These are phyloP conservation scores for Poecile montanus DNA, from an alignment of 2,797 vertebrate genomes.

Conservation along the genomic window DNA sequence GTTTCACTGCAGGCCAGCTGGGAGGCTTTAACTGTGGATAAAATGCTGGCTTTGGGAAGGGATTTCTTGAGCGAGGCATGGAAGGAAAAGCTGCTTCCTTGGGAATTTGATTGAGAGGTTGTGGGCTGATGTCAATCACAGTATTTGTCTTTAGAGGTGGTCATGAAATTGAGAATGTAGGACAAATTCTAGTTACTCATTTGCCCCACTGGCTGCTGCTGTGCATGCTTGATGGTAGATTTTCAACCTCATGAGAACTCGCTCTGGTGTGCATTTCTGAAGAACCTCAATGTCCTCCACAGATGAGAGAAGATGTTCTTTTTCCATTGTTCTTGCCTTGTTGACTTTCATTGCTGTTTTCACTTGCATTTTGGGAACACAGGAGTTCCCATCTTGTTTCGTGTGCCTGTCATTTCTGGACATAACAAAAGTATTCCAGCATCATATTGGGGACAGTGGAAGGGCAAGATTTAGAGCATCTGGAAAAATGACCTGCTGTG, in stretches of 20 bases:
- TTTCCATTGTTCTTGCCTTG: neutral
- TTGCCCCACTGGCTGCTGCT: neutral
- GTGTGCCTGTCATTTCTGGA: neutral
- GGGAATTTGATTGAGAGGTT: neutral
- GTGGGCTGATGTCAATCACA: neutral
- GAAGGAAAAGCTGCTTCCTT: neutral
- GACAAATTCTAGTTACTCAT: neutral
- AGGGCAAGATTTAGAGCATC: neutral
- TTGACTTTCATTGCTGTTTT: neutral
- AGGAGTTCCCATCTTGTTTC: neutral
- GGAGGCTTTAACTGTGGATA: neutral
- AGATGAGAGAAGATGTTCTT: neutral
- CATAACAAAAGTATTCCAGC: neutral
- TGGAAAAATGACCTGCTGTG: accelerated
- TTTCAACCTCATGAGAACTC: neutral
- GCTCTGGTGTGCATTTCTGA: neutral
- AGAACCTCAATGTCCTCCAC: neutral
- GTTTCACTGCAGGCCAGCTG: accelerated
- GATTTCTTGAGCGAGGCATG: neutral
- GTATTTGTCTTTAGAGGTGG: neutral
- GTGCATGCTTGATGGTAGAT: neutral
- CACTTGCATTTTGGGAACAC: neutral
- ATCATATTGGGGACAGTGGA: neutral
- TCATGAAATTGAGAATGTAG: neutral
- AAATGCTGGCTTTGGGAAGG: neutral